These are phyloP conservation scores for Ciconia stormi DNA, from an alignment of 2,113 vertebrate species.

Conservation along the genomic window DNA sequence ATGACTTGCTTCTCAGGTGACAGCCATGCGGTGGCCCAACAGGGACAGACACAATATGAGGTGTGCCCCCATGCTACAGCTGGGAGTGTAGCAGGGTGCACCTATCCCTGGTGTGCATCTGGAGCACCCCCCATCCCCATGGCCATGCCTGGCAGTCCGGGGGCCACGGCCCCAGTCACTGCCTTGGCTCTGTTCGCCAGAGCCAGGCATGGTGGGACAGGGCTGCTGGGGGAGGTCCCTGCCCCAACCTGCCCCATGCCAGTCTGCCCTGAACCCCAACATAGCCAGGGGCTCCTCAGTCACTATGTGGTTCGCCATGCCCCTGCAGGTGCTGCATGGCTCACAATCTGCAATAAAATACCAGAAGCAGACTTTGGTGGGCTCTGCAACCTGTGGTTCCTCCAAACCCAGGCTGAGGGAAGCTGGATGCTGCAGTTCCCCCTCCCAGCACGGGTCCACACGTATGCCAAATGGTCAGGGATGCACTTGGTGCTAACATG, in stretches of 20 bases:
- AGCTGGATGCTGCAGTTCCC: not conserved
- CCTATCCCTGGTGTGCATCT: not conserved
- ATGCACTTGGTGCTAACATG: not conserved
- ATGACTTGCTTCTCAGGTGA: not conserved
- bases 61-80: not conserved
- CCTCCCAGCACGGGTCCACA: not conserved
- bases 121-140: not conserved
- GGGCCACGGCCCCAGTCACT: fast-evolving
- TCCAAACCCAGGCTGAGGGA: not conserved
- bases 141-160: not conserved
- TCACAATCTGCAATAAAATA: not conserved
- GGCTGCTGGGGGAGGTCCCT: fast-evolving
- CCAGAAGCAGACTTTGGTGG: not conserved
- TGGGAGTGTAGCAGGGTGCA: not conserved
- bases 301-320: fast-evolving
- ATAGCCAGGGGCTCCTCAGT: not conserved
- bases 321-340: not conserved
- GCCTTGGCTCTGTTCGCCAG: not conserved
- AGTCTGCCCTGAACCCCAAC: not conserved
- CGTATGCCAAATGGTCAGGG: fast-evolving
- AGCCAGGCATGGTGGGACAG: not conserved
- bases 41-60: not conserved
- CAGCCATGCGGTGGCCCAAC: fast-evolving
- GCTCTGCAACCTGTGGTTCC: not conserved
- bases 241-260: not conserved